Base-by-base conservation (phyloP, 1,140 invertebrate genomes). In the Formica exsecta region DNA sequence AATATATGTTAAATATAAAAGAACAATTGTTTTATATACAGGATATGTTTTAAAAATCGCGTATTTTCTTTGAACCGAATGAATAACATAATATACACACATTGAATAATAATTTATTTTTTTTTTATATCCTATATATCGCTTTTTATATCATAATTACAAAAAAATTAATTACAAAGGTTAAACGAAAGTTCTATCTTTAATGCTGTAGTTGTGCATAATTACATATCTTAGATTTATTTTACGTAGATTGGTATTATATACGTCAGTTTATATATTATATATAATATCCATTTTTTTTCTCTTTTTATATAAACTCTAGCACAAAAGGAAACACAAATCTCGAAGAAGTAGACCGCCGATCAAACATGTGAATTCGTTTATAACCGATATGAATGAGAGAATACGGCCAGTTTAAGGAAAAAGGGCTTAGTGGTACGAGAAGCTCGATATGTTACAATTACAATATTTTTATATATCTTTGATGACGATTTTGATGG, bases 401-500 rank as follows among this genome's bases (percentile, higher is more conserved):
- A 62, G 7, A 48, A 62, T 71, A 13, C 22, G 73, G 71, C 32
- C 51, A 74, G 16, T 74, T 75, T 74, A 38, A 41, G 62, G 41
- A 71, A 25, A 71, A 29, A 38, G 77, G 51, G 13, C 32, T 66
- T 79, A 68, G 54, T 75, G 70, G 75, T 62, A 74, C 48, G 25
- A 65, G 48, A 71, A 83, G 36, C 66, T 32, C 51, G 51, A 75
- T 93, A 92, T 93, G 91, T 92, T 95, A 95, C 94, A 95, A 95
- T 95, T 95, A 95, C 94, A 95, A 95, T 94, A 94, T 95, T 95
- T 79, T 95, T 94, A 93, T 95, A 95, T 95, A 95, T 95, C 94
- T 95, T 95, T 95, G 94, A 95, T 94, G 95, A 95, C 92, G 94
- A 94, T 95, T 51, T 95, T 95, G 95, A 93, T 95, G 95, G 94